Evolutionary conservation across 2,797 vertebrate species (phyloP).

Genomic region (Pachyuromys duprasi): DNA sequence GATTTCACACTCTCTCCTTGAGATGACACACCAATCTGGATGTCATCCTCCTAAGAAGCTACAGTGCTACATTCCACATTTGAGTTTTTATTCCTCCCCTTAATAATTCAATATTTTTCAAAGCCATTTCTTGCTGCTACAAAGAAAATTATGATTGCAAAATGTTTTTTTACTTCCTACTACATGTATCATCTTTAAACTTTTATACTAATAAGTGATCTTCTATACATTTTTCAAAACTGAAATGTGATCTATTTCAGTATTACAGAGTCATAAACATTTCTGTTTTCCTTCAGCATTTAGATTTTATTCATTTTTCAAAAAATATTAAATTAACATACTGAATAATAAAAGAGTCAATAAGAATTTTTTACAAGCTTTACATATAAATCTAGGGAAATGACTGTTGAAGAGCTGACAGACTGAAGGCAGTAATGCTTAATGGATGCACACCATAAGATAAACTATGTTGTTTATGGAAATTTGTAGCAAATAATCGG

Average conservation of each 20-base stretch:
- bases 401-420: constrained; percentile 53
- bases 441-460: constrained; percentile 49
- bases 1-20: background rate
- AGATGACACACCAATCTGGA: background rate
- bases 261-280: constrained; percentile 56
- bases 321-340: constrained; percentile 79
- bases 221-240: constrained; percentile 27
- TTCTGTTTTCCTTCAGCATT: constrained; percentile 56
- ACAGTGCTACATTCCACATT: background rate
- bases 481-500: constrained; percentile 69
- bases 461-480: constrained; percentile 65
- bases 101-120: background rate
- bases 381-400: constrained; percentile 65
- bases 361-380: constrained; percentile 68
- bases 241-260: constrained; percentile 62
- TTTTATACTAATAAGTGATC: constrained; percentile 63
- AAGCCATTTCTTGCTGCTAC: background rate
- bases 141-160: constrained; percentile 12
- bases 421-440: constrained; percentile 63
- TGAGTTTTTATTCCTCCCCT: background rate
- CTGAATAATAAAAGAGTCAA: constrained; percentile 77
- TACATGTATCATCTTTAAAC: constrained; percentile 46
- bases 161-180: background rate
- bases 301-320: constrained; percentile 70
- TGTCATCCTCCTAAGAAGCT: background rate